Percentiles rank a stretch among this genome's conserved stretches.
Evolutionary conservation across 2,113 vertebrate genomes (phyloP).

Genomic region (Rhynchomys soricoides): DNA sequence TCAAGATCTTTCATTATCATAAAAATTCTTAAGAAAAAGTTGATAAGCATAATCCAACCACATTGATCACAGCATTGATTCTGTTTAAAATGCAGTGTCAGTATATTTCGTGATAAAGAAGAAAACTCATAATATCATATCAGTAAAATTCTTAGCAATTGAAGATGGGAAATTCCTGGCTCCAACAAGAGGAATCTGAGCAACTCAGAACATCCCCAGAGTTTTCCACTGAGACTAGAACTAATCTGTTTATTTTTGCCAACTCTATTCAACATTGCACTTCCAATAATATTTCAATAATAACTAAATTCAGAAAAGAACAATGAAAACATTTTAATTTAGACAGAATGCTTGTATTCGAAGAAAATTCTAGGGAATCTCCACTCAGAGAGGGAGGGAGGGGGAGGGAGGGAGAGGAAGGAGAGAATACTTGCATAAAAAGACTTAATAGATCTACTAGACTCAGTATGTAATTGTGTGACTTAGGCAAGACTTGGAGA

Average conservation of each 20-base stretch:
- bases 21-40: background rate
- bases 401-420: background rate
- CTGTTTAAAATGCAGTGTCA: background rate
- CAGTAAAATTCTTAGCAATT: background rate
- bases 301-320: background rate
- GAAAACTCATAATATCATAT: background rate
- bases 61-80: background rate
- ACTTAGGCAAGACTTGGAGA: background rate
- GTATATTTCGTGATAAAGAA: background rate
- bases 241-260: background rate
- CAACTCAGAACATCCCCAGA: background rate
- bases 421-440: background rate
- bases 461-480: background rate
- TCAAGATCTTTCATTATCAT: background rate
- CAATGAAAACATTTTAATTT: slow-evolving; percentile 1
- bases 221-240: background rate
- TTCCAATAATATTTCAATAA: background rate
- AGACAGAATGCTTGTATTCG: background rate
- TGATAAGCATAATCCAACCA: background rate
- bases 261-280: background rate
- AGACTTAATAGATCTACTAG: background rate
- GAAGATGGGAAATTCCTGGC: background rate
- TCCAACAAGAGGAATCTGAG: background rate
- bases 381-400: background rate
- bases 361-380: slow-evolving; percentile 14